Conservation (phyloP, 1,140 invertebrate genomes). For the Drosophila saltans region DNA sequence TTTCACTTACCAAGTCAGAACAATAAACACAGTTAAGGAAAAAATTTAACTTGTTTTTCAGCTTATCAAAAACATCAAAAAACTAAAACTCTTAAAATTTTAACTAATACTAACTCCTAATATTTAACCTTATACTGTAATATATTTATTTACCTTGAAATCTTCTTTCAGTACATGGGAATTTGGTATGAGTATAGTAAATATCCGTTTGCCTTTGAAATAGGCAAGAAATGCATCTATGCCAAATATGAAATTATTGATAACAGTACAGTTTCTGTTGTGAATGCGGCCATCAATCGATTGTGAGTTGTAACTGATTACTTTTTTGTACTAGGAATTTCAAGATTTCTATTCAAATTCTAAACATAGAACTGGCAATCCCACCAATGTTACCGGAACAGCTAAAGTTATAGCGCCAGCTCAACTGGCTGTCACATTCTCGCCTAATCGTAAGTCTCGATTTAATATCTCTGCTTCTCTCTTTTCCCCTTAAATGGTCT, state of each 20-base stretch:
- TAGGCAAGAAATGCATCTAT: slow-evolving; percentile 89
- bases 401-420: slow-evolving; percentile 83
- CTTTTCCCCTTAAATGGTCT: slow-evolving; percentile 1
- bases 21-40: too few relatives aligned
- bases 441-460: slow-evolving; percentile 45
- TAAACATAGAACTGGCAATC: slow-evolving; percentile 45
- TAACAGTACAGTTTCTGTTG: slow-evolving; percentile 86
- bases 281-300: slow-evolving; percentile 78
- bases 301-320: slow-evolving; percentile 83
- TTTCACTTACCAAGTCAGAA: too few relatives aligned
- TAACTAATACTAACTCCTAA: too few relatives aligned
- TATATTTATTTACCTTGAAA: too few relatives aligned
- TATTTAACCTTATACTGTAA: too few relatives aligned
- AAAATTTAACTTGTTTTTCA: not conserved
- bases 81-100: too few relatives aligned
- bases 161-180: slow-evolving; percentile 85
- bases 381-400: slow-evolving; percentile 82
- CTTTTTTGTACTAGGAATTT: not conserved
- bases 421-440: slow-evolving; percentile 64
- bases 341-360: not conserved
- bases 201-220: slow-evolving; percentile 90
- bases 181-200: slow-evolving; percentile 91
- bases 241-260: slow-evolving; percentile 86
- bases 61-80: not conserved
- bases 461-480: not conserved